phyloP scores from a whole-genome alignment of 2,888 invertebrate genomes.

The Hydrotaea diabolus region DNA sequence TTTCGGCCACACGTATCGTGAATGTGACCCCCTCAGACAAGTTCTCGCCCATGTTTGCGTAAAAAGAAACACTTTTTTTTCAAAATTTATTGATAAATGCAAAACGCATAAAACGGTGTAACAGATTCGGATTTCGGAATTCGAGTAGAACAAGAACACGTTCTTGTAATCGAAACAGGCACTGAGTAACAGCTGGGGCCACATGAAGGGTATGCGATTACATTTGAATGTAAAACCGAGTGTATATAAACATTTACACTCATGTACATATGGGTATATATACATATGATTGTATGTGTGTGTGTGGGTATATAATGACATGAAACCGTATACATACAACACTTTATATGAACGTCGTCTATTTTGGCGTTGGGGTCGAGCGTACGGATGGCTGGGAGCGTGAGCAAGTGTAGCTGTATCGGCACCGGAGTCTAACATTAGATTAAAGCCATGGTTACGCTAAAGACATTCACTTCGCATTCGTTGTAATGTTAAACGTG shows the following conservation, averaged over 20 bases:
- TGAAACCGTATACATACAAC: background rate
- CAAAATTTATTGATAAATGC: slow-evolving; percentile 38
- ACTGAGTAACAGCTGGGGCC: slow-evolving; percentile 34
- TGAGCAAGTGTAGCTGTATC: background rate
- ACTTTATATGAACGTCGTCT: slow-evolving; percentile 9
- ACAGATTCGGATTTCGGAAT: slow-evolving; percentile 39
- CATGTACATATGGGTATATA: background rate
- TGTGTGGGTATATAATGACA: slow-evolving; percentile 12
- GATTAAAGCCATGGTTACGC: slow-evolving; percentile 61
- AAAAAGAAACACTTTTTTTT: background rate
- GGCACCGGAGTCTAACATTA: slow-evolving; percentile 38
- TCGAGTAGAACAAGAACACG: slow-evolving; percentile 34
- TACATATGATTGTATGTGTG: background rate
- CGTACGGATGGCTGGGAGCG: background rate
- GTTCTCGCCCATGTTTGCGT: background rate
- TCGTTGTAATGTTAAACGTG: slow-evolving; percentile 53
- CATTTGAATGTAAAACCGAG: background rate
- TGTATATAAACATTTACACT: background rate
- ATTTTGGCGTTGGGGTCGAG: slow-evolving; percentile 8
- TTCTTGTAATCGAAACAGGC: slow-evolving; percentile 30
- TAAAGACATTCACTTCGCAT: slow-evolving; percentile 33
- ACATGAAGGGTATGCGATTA: slow-evolving; percentile 36
- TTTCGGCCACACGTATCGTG: too few relatives aligned
- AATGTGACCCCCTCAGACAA: background rate
- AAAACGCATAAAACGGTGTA: slow-evolving; percentile 35